Percentiles rank a stretch among this genome's conserved stretches.
phyloP scores from a whole-genome alignment of 2,888 invertebrate species.

The Mayetiola destructor region DNA sequence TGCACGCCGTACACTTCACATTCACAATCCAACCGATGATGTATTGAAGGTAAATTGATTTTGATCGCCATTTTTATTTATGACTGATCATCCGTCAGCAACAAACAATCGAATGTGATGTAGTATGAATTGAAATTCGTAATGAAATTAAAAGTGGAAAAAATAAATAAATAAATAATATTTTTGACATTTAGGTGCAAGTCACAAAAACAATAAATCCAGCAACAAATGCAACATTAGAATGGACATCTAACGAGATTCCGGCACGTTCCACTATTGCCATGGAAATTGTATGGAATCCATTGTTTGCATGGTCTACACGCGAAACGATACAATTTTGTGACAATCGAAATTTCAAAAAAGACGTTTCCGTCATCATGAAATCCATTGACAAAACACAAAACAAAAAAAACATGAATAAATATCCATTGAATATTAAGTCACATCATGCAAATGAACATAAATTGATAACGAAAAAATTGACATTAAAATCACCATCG shows the following conservation, averaged over 20 bases:
- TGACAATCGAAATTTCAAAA: constrained; percentile 47
- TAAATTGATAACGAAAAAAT: constrained; percentile 23
- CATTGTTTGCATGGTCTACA: constrained; percentile 42
- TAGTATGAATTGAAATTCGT: too few species aligned
- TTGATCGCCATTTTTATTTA: not conserved
- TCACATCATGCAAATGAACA: constrained; percentile 22
- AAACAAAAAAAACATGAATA: constrained; percentile 21
- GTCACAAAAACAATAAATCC: constrained; percentile 39
- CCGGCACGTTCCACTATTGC: constrained; percentile 40
- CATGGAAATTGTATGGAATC: constrained; percentile 50
- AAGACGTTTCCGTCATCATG: constrained; percentile 49
- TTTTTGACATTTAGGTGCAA: constrained; percentile 33
- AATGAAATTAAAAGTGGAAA: not conserved
- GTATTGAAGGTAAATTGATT: constrained; percentile 32
- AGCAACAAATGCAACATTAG: constrained; percentile 40
- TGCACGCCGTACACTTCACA: constrained; percentile 40
- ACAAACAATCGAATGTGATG: too few species aligned
- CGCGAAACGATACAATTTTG: constrained; percentile 48
- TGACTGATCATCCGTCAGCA: too few species aligned
- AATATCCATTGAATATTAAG: not conserved
- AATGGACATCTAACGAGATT: constrained; percentile 41
- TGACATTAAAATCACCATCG: constrained; percentile 30
- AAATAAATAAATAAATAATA: not conserved
- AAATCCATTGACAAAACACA: constrained; percentile 37
- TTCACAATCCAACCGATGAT: constrained; percentile 42